Evolutionary conservation across 2,888 invertebrate species (phyloP).

Genomic region (Drosophila percnosoma): DNA sequence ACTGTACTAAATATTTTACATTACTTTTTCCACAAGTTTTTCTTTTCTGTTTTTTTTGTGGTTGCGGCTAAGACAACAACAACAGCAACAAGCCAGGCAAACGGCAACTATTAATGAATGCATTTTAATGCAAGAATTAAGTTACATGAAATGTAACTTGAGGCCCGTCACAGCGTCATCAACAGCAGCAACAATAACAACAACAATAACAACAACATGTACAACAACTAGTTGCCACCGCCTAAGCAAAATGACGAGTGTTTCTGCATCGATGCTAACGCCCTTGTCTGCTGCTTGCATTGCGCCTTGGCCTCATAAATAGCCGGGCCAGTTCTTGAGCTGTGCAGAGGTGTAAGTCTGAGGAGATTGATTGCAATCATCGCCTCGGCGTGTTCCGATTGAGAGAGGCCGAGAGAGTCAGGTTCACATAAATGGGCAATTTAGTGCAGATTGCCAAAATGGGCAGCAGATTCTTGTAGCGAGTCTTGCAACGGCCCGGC

Average conservation of each 20-base stretch:
- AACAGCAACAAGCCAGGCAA: conserved; percentile 14
- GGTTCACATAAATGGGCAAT: conserved; percentile 19
- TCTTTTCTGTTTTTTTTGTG: conserved; percentile 37
- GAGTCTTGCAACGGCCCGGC: conserved; percentile 9
- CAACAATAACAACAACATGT: conserved; percentile 5
- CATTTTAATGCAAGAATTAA: conserved; percentile 83
- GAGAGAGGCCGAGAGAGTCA: conserved; percentile 5
- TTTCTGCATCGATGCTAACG: conserved; percentile 77
- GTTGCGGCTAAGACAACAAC: conserved; percentile 40
- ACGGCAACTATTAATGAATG: conserved; percentile 74
- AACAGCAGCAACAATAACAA: conserved; percentile 19
- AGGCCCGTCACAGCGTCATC: conserved; percentile 57
- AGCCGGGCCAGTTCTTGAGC: conserved; percentile 26
- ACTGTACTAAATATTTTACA: conserved; percentile 64
- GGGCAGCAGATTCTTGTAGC: conserved; percentile 69
- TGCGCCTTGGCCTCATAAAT: conserved; percentile 74
- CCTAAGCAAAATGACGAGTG: conserved; percentile 60
- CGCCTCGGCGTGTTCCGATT: conserved; percentile 14
- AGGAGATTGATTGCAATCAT: conserved; percentile 75
- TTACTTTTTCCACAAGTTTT: conserved; percentile 39
- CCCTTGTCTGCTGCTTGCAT: conserved; percentile 58
- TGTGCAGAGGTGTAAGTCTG: conserved; percentile 69
- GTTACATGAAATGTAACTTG: conserved; percentile 77
- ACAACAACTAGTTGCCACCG: conserved; percentile 37
- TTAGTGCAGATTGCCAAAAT: conserved; percentile 62